Evolutionary conservation across 2,113 vertebrate species (phyloP).

Genomic region (Chrysochloris asiatica): DNA sequence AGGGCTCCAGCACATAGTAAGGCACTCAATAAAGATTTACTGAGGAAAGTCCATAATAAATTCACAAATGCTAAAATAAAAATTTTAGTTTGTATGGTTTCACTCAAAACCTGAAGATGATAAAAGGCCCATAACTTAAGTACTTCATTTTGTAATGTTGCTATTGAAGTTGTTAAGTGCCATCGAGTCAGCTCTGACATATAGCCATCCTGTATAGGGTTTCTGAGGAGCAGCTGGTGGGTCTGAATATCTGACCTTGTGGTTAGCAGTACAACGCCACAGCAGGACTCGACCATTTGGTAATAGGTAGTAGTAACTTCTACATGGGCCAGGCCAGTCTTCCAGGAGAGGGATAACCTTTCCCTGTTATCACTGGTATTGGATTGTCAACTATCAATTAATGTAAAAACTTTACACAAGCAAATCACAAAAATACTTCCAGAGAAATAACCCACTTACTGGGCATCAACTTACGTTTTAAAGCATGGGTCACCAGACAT

Average conservation of each 20-base stretch:
- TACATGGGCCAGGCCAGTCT: background rate
- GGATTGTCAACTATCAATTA: background rate
- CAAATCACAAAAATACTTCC: background rate
- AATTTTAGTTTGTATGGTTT: background rate
- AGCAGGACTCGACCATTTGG: too few species aligned
- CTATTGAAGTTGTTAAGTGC: too few species aligned
- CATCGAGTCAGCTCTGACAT: too few species aligned
- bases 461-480: conserved; percentile 91
- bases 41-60: background rate
- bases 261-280: too few species aligned
- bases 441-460: background rate
- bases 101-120: conserved; percentile 4
- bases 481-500: conserved; percentile 99
- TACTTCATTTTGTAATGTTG: too few species aligned
- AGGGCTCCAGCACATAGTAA: background rate
- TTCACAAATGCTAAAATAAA: background rate
- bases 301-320: background rate
- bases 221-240: too few species aligned
- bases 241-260: too few species aligned
- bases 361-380: background rate
- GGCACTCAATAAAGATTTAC: background rate
- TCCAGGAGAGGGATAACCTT: background rate
- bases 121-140: background rate
- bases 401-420: background rate
- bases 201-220: too few species aligned